Evolutionary conservation across 2,113 vertebrate species (phyloP).

Genomic region (Colossoma macropomum): DNA sequence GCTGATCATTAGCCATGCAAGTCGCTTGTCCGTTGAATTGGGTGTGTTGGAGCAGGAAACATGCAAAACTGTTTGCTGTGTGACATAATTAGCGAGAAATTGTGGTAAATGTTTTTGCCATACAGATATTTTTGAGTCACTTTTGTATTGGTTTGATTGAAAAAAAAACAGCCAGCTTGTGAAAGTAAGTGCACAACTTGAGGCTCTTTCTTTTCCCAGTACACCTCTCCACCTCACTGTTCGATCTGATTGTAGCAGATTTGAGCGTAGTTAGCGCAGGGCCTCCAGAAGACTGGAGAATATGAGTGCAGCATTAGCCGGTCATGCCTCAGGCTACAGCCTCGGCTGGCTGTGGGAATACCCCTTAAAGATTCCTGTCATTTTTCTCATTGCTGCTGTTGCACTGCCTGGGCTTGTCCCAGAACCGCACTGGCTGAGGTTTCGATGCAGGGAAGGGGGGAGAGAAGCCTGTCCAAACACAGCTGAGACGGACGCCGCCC

Average conservation of each 20-base stretch:
- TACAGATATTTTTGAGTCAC: no score
- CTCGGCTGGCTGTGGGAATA: constrained; percentile 68
- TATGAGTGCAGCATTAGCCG: constrained; percentile 43
- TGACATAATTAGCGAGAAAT: no score
- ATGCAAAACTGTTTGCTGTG: no score
- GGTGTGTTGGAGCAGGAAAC: no score
- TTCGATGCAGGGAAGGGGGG: neutral
- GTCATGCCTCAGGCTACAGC: constrained; percentile 3
- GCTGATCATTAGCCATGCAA: no score
- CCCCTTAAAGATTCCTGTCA: constrained; percentile 75
- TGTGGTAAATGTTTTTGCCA: no score
- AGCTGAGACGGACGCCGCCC: constrained; percentile 57
- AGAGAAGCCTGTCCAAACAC: constrained; percentile 66
- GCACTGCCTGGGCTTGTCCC: constrained; percentile 76
- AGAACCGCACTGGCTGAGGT: constrained; percentile 9
- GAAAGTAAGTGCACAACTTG: no score
- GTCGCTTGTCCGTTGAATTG: no score
- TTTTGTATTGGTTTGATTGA: no score
- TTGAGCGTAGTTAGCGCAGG: neutral
- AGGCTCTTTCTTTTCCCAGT: no score
- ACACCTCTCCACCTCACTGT: neutral
- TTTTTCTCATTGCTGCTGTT: constrained; percentile 74
- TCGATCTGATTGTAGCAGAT: neutral
- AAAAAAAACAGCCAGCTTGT: no score
- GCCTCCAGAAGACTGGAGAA: neutral